Conservation (phyloP, 2,797 vertebrate species). For the Trachurus trachurus region DNA sequence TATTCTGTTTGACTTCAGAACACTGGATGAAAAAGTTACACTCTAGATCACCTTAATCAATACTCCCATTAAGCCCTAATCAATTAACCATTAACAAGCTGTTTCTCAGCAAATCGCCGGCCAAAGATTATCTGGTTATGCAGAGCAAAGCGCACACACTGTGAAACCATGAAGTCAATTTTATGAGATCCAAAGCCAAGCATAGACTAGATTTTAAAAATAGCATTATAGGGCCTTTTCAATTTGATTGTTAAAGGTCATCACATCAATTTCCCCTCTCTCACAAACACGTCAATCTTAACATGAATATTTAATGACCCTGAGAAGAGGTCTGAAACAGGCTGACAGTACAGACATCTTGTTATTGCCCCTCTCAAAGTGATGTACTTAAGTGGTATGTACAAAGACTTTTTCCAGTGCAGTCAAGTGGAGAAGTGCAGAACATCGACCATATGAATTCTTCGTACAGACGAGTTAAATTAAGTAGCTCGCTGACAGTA, state of each 20-base stretch:
- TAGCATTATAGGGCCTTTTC: constrained; percentile 32
- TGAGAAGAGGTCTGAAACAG: constrained; percentile 37
- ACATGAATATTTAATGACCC: constrained; percentile 61
- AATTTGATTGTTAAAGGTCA: constrained; percentile 49
- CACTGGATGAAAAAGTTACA: constrained; percentile 75
- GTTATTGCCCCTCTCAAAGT: constrained; percentile 43
- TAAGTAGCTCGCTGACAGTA: constrained; percentile 4
- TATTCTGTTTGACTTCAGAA: constrained; percentile 65
- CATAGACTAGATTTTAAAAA: constrained; percentile 27
- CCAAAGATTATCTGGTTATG: constrained; percentile 50
- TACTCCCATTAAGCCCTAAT: constrained; percentile 83
- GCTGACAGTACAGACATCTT: constrained; percentile 41
- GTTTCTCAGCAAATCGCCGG: constrained; percentile 69
- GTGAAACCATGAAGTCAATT: constrained; percentile 59
- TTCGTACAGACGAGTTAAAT: constrained; percentile 5
- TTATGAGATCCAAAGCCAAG: constrained; percentile 31
- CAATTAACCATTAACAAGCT: constrained; percentile 84
- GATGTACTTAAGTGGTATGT: background rate
- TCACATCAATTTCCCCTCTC: constrained; percentile 44
- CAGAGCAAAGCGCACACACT: constrained; percentile 33
- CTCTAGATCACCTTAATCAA: constrained; percentile 79
- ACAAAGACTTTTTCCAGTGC: background rate
- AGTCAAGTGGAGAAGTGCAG: constrained; percentile 4
- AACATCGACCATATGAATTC: background rate
- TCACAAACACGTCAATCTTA: constrained; percentile 53